Evolutionary conservation across 2,113 vertebrate species (phyloP).

Genomic region (Psilopogon haemacephalus): DNA sequence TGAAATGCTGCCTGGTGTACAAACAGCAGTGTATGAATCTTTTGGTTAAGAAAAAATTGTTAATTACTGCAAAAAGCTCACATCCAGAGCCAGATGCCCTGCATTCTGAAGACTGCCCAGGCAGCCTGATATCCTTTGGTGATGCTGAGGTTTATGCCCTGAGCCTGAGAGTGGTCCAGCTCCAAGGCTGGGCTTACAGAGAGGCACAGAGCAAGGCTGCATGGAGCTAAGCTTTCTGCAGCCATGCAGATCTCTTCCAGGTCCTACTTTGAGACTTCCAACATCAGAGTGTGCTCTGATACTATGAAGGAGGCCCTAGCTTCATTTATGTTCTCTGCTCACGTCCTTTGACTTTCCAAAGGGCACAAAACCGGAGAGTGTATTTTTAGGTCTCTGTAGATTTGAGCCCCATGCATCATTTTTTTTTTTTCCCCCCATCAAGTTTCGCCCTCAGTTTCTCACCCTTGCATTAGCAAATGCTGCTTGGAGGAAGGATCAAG

Average conservation of each 20-base stretch:
- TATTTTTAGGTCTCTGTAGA: background rate
- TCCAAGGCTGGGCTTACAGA: background rate
- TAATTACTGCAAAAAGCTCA: background rate
- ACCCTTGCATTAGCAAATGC: background rate
- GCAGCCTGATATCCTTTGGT: background rate
- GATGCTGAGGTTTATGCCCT: background rate
- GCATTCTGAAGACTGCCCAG: background rate
- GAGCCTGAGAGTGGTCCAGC: background rate
- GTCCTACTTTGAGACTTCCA: background rate
- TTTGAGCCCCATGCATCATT: background rate
- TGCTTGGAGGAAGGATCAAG: slow-evolving; percentile 13
- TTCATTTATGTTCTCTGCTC: background rate
- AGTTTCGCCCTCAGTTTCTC: background rate
- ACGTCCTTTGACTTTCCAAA: slow-evolving; percentile 9
- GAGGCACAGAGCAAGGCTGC: background rate
- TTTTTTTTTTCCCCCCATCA: too few relatives aligned
- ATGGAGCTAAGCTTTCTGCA: background rate
- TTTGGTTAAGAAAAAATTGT: background rate
- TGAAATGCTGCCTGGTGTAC: background rate
- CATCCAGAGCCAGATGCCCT: background rate
- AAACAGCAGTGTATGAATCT: background rate
- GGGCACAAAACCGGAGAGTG: background rate
- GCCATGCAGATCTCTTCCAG: background rate
- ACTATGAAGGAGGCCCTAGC: background rate
- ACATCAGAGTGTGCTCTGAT: background rate